A percentile compares a stretch with the other conserved stretches of the same genome.
These are phyloP conservation scores for Leptinotarsa tumamoca DNA, from an alignment of 2,888 invertebrate genomes.

Conservation along the genomic window DNA sequence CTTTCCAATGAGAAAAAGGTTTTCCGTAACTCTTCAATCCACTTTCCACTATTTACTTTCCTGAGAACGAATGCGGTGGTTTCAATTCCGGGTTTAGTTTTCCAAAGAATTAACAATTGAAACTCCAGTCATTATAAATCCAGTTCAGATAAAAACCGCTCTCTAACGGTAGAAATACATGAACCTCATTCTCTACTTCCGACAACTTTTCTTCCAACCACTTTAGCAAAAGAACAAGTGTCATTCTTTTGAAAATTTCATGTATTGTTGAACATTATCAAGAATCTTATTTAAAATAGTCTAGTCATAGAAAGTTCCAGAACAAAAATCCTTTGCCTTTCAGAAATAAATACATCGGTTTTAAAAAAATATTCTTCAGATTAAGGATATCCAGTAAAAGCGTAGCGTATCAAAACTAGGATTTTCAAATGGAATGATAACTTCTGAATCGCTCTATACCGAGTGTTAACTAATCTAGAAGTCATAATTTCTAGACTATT, in stretches of 20 bases:
- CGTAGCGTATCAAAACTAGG: too few relatives aligned
- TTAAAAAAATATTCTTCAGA: too few relatives aligned
- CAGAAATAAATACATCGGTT: not conserved
- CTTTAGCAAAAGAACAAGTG: not conserved
- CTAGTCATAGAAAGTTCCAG: not conserved
- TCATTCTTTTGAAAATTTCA: not conserved
- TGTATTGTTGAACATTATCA: not conserved
- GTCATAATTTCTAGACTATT: too few relatives aligned
- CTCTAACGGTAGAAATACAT: not conserved
- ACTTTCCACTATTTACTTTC: not conserved
- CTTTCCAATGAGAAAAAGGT: too few relatives aligned
- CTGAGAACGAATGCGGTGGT: not conserved
- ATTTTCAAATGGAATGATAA: too few relatives aligned
- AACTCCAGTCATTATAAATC: not conserved
- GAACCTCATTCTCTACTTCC: not conserved
- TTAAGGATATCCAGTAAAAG: too few relatives aligned
- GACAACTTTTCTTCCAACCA: not conserved
- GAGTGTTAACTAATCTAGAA: too few relatives aligned
- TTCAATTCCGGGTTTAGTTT: not conserved
- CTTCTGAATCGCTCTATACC: too few relatives aligned
- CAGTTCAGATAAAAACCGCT: not conserved
- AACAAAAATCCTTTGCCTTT: not conserved
- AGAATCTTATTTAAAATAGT: not conserved
- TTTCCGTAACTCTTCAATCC: too few relatives aligned
- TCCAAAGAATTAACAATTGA: conserved; percentile 1